Evolutionary conservation across 2,888 invertebrate genomes (phyloP).

Genomic region (Lepidonotus clava): DNA sequence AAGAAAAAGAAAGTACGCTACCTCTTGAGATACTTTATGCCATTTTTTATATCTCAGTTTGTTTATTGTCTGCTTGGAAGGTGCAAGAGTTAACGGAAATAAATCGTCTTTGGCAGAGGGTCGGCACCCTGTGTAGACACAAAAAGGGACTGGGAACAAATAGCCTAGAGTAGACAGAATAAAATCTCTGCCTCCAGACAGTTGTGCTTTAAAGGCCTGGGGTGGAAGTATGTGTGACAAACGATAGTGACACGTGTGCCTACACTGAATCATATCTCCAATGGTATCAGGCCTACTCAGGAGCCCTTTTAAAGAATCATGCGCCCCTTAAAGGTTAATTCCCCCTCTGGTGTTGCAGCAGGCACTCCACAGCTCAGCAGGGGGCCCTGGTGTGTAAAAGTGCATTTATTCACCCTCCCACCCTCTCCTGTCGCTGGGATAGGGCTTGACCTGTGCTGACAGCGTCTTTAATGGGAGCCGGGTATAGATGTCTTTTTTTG

Average conservation of each 20-base stretch:
- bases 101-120: too few relatives aligned
- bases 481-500: too few relatives aligned
- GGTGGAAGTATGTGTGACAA: constrained; percentile 23
- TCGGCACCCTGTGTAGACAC: neutral
- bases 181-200: neutral
- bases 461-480: too few relatives aligned
- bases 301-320: constrained; percentile 21
- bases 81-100: too few relatives aligned
- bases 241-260: constrained; percentile 12
- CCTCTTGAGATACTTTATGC: too few relatives aligned
- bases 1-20: too few relatives aligned
- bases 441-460: too few relatives aligned
- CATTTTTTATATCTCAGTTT: too few relatives aligned
- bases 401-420: too few relatives aligned
- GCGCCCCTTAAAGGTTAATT: neutral
- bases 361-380: neutral
- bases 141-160: neutral
- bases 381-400: too few relatives aligned
- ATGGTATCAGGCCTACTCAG: neutral
- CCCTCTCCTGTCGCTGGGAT: too few relatives aligned
- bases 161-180: neutral
- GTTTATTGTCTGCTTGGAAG: too few relatives aligned
- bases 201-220: neutral
- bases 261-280: constrained; percentile 24
- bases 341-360: neutral